phyloP scores from a whole-genome alignment of 2,797 vertebrate species.

The Columba guinea region DNA sequence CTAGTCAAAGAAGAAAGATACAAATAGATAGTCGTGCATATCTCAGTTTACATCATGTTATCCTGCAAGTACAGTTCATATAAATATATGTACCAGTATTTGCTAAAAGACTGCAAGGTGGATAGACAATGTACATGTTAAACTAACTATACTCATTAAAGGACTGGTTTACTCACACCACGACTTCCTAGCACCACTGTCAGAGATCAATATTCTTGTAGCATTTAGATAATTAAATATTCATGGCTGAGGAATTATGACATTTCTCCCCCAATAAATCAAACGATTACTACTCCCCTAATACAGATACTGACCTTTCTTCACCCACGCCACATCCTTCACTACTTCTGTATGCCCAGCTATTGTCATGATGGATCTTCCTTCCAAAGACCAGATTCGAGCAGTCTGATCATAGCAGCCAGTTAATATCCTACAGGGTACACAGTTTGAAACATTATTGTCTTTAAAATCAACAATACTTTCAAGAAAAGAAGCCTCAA shows the following conservation, averaged over 20 bases:
- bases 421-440: conserved; percentile 88
- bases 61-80: neutral
- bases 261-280: neutral
- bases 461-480: neutral
- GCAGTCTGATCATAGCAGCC: conserved; percentile 96
- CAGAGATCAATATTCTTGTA: neutral
- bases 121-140: neutral
- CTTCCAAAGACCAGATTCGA: conserved; percentile 93
- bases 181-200: neutral
- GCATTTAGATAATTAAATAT: neutral
- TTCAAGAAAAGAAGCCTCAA: neutral
- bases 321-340: conserved; percentile 96
- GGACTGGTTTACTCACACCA: neutral
- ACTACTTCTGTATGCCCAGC: conserved; percentile 93
- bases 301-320: conserved; percentile 83
- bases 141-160: neutral
- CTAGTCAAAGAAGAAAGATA: neutral
- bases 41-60: neutral
- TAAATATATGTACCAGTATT: neutral
- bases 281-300: neutral
- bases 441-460: neutral
- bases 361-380: conserved; percentile 87
- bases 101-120: neutral
- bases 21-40: rapidly evolving
- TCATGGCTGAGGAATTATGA: neutral